Evolutionary conservation across 2,113 vertebrate species (phyloP).

Genomic region (Tenrec ecaudatus): DNA sequence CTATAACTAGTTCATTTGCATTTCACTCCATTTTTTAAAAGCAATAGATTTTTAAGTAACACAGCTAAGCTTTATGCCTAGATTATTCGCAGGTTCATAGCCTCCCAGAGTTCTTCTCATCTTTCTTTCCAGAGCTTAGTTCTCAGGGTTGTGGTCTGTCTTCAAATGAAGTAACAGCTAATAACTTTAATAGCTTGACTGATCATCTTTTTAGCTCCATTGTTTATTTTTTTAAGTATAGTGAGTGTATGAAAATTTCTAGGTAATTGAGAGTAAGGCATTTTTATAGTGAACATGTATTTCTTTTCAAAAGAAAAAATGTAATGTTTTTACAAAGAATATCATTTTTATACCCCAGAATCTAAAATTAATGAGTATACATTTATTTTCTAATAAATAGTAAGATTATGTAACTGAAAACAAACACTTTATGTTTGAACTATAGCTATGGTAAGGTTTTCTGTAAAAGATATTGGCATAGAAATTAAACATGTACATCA

Average conservation of each 20-base stretch:
- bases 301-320: constrained; percentile 38
- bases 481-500: constrained; percentile 42
- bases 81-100: neutral
- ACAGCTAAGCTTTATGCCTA: constrained; percentile 44
- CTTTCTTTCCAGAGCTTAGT: constrained; percentile 39
- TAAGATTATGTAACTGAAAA: constrained; percentile 49
- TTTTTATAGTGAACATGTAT: constrained; percentile 48
- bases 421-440: constrained; percentile 33
- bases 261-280: constrained; percentile 15
- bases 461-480: constrained; percentile 21
- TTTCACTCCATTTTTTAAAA: neutral
- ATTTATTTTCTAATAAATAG: constrained; percentile 46
- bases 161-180: constrained; percentile 50
- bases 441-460: constrained; percentile 26
- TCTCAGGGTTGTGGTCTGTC: constrained; percentile 36
- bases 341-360: constrained; percentile 32
- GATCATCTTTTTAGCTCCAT: constrained; percentile 38
- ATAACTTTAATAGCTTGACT: constrained; percentile 4
- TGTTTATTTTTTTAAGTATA: constrained; percentile 63
- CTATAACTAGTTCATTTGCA: constrained; percentile 26
- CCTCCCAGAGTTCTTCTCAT: constrained; percentile 44
- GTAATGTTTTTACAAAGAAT: constrained; percentile 45
- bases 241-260: constrained; percentile 53
- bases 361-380: neutral
- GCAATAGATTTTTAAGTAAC: constrained; percentile 31